Conservation (phyloP, 2,113 vertebrate species). For the Crypturellus undulatus region DNA sequence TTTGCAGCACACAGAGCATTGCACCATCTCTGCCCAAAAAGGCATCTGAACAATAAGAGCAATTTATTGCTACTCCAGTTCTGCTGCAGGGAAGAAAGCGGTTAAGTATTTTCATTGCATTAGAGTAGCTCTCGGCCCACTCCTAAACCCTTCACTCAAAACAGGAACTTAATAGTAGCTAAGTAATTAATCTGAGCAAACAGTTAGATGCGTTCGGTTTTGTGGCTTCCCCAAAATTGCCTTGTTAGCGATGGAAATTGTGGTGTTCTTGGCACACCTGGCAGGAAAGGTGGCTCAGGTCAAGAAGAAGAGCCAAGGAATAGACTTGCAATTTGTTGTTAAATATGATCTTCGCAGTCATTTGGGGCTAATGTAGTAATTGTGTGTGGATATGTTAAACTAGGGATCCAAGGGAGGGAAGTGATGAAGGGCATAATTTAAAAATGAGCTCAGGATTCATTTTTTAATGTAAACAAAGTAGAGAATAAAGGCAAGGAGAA, state of each 20-base stretch:
- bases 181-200: constrained; percentile 5
- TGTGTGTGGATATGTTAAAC: constrained; percentile 9
- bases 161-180: not conserved
- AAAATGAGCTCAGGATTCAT: not conserved
- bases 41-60: not conserved
- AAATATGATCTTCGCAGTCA: not conserved
- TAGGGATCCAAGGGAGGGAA: not conserved
- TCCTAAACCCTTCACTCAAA: constrained; percentile 4
- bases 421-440: constrained; percentile 12
- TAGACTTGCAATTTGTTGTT: constrained; percentile 2
- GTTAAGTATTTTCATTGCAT: not conserved
- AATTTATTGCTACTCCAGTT: not conserved
- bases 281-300: not conserved
- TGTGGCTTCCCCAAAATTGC: not conserved
- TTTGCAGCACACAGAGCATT: not conserved
- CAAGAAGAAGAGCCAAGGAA: not conserved
- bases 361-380: not conserved
- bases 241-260: constrained; percentile 12
- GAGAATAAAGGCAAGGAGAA: constrained; percentile 24
- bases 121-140: not conserved
- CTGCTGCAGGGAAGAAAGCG: not conserved
- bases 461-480: not conserved
- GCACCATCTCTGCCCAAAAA: not conserved
- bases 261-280: not conserved
- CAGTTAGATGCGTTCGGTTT: not conserved